Conservation (phyloP, 2,888 invertebrate genomes). For the Andrena hattorfiana region DNA sequence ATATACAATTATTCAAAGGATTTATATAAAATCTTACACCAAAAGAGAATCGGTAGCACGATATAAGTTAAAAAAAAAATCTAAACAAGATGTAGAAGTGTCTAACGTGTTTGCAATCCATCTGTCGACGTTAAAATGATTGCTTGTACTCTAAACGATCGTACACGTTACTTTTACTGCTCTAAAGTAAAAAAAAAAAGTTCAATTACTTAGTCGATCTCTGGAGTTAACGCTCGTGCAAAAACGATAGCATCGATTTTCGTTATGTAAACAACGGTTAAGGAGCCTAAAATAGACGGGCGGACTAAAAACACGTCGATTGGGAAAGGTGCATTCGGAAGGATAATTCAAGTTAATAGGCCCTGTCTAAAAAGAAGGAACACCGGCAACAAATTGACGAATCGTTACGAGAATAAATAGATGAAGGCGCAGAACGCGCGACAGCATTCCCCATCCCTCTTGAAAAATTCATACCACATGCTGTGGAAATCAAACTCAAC, state of each 20-base stretch:
- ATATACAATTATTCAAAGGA: neutral
- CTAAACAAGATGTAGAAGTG: neutral
- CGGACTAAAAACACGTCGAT: neutral
- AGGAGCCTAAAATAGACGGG: neutral
- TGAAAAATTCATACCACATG: slow-evolving; percentile 47
- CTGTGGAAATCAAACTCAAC: slow-evolving; percentile 61
- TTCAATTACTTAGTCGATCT: neutral
- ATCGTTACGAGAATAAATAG: slow-evolving; percentile 2
- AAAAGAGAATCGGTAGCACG: neutral
- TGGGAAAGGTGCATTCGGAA: slow-evolving; percentile 2
- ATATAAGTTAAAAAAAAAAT: neutral
- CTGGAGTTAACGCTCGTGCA: too few relatives aligned
- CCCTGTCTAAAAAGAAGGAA: neutral
- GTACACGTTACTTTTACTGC: neutral
- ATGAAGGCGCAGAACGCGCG: slow-evolving; percentile 12
- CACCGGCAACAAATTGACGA: neutral
- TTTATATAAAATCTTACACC: too few relatives aligned
- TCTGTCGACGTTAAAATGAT: slow-evolving; percentile 8
- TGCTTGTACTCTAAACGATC: slow-evolving; percentile 1
- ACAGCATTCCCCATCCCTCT: slow-evolving; percentile 38
- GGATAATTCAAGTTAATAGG: neutral
- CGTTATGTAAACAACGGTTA: slow-evolving; percentile 11
- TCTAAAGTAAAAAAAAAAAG: too few relatives aligned
- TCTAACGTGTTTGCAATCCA: neutral
- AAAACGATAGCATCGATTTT: neutral